Evolutionary conservation across 1,140 invertebrate species (phyloP).

Genomic region (Argopecten irradians): DNA sequence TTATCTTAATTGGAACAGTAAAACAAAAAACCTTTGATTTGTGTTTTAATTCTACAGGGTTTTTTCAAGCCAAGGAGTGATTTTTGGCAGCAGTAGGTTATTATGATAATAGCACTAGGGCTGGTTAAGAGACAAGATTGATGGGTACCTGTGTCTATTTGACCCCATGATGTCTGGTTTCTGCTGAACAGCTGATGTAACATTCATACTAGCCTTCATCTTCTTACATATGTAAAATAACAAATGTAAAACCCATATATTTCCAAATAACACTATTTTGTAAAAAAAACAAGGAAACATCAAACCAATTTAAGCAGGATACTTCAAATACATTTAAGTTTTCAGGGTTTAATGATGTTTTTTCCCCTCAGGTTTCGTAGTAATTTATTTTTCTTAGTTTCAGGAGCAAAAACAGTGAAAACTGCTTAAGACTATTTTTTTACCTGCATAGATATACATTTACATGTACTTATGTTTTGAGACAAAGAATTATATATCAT

Average conservation of each 20-base stretch:
- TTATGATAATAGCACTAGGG: neutral
- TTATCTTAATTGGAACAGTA: neutral
- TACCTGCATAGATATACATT: neutral
- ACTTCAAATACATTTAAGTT: no score
- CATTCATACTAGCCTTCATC: neutral
- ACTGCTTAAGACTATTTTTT: neutral
- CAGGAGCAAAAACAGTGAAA: neutral
- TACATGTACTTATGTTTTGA: neutral
- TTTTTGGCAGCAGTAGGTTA: constrained; percentile 1
- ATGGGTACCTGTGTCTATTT: neutral
- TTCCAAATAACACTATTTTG: no score
- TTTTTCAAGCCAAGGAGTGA: neutral
- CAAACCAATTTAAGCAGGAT: no score
- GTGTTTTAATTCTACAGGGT: neutral
- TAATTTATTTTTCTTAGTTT: no score
- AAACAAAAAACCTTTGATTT: neutral
- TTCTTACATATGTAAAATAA: neutral
- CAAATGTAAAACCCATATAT: no score
- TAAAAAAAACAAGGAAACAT: no score
- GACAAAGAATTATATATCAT: neutral
- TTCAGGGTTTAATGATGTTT: no score
- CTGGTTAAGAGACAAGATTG: neutral
- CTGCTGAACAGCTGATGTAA: neutral
- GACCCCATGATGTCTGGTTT: neutral
- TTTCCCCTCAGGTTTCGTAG: no score